Conservation (phyloP, 2,888 invertebrate species). For the Epirrita christyi region DNA sequence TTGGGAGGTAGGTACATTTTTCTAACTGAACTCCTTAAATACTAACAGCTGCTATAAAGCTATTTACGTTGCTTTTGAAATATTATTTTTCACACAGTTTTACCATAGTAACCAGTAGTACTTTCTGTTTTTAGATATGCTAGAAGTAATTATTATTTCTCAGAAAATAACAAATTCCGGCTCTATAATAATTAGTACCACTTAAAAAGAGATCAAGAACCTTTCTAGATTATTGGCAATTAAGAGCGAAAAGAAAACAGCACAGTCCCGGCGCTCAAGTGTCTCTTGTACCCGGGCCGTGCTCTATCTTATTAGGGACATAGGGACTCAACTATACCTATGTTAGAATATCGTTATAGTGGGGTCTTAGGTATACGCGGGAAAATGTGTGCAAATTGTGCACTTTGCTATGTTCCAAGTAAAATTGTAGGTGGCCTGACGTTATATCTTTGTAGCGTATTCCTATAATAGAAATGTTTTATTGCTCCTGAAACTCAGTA, state of each 20-base stretch:
- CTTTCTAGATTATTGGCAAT: constrained; percentile 27
- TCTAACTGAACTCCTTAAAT: too few relatives aligned
- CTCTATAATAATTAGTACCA: constrained; percentile 18
- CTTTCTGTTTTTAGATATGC: too few relatives aligned
- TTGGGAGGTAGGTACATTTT: too few relatives aligned
- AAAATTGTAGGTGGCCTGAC: background rate
- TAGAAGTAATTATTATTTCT: too few relatives aligned
- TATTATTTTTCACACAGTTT: too few relatives aligned
- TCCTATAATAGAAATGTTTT: too few relatives aligned
- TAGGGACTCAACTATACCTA: constrained; percentile 11
- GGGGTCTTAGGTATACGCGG: background rate
- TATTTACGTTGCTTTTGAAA: too few relatives aligned
- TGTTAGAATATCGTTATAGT: background rate
- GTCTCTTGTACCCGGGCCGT: constrained; percentile 21
- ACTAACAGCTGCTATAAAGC: too few relatives aligned
- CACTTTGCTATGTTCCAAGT: constrained; percentile 2
- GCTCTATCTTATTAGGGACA: constrained; percentile 29
- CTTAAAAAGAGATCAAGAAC: constrained; percentile 27
- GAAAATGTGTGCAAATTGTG: constrained; percentile 3
- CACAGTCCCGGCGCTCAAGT: constrained; percentile 18
- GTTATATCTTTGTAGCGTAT: background rate
- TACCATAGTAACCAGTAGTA: too few relatives aligned
- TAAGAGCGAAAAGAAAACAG: constrained; percentile 25
- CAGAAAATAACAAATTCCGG: constrained; percentile 4
- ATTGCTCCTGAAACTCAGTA: too few relatives aligned